These are phyloP conservation scores for Sarcophaga rosellei DNA, from an alignment of 2,888 invertebrate genomes.

Conservation along the genomic window DNA sequence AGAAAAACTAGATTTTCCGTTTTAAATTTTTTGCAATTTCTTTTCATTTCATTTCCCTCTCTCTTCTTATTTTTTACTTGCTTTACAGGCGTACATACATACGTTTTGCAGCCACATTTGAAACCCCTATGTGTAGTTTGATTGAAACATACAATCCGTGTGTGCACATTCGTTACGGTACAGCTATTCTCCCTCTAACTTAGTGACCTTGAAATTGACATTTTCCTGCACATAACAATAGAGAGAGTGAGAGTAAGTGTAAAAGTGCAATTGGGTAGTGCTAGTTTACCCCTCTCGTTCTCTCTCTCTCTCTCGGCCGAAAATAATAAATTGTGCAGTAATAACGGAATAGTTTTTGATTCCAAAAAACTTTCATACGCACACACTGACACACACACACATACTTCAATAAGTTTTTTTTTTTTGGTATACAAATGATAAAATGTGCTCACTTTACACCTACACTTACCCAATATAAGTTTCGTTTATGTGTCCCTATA, in stretches of 20 bases:
- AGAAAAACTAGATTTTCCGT: too few relatives aligned
- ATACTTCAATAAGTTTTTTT: neutral
- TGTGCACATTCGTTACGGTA: neutral
- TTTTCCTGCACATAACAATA: slow-evolving; percentile 35
- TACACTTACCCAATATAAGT: too few relatives aligned
- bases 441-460: too few relatives aligned
- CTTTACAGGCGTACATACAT: too few relatives aligned
- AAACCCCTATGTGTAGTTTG: too few relatives aligned
- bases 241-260: neutral
- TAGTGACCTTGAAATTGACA: slow-evolving; percentile 69
- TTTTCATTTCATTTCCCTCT: neutral
- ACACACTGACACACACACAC: slow-evolving; percentile 3
- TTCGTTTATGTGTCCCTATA: too few relatives aligned
- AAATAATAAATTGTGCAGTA: neutral
- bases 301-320: too few relatives aligned
- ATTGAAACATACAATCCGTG: too few relatives aligned
- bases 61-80: too few relatives aligned
- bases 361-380: neutral
- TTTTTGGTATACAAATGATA: too few relatives aligned
- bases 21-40: neutral
- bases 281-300: neutral
- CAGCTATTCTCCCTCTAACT: slow-evolving; percentile 42
- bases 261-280: neutral
- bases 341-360: slow-evolving; percentile 29
- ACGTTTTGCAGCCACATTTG: too few relatives aligned